These are phyloP conservation scores for Heliothis virescens DNA, from an alignment of 1,140 invertebrate species.

Conservation along the genomic window DNA sequence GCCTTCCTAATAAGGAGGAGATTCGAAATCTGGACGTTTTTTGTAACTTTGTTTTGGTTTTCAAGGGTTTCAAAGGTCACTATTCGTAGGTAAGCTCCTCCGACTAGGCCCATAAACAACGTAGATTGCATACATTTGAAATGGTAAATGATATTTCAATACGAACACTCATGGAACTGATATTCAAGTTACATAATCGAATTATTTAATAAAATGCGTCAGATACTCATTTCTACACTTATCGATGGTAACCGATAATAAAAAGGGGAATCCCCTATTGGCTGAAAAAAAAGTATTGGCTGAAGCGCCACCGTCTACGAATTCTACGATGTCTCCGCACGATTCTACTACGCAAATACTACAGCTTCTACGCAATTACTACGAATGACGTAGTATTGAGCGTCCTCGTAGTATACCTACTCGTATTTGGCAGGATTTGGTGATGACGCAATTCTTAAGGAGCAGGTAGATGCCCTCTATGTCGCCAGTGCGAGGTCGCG, in stretches of 20 bases:
- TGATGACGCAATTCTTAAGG: not conserved
- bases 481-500: no score
- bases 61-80: no score
- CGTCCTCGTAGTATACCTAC: not conserved
- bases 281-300: not conserved
- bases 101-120: no score
- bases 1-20: no score
- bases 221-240: not conserved
- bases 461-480: not conserved
- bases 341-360: conserved; percentile 10
- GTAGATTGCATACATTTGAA: no score
- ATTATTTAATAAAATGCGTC: not conserved
- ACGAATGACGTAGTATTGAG: not conserved
- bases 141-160: no score
- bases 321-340: not conserved
- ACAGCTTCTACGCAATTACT: conserved; percentile 11
- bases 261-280: not conserved
- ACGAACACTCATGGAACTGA: no score
- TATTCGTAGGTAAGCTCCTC: no score
- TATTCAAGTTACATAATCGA: not conserved
- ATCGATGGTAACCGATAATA: not conserved
- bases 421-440: not conserved
- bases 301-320: not conserved
- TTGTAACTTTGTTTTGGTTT: no score
- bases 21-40: no score